These are phyloP conservation scores for Columba janthina DNA, from an alignment of 2,113 vertebrate species.

Conservation along the genomic window DNA sequence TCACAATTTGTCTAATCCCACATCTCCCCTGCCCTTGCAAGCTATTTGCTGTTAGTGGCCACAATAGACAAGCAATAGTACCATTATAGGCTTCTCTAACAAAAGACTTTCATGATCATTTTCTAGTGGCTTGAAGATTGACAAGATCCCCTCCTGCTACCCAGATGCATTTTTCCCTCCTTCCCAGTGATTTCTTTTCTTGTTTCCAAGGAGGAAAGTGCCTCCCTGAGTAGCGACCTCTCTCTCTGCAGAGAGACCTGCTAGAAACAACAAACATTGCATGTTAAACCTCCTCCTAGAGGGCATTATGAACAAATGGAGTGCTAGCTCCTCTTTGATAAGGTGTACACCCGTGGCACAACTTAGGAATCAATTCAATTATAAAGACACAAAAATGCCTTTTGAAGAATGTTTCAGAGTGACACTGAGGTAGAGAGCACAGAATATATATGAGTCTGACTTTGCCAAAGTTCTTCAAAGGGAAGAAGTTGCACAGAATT, in stretches of 20 bases:
- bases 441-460: conserved; percentile 3
- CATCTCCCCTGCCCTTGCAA: conserved; percentile 49
- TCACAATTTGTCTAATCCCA: conserved; percentile 71
- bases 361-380: conserved; percentile 78
- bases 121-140: conserved; percentile 78
- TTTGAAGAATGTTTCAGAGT: conserved; percentile 71
- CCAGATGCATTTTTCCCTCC: conserved; percentile 72
- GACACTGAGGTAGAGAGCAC: neutral
- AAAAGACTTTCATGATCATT: conserved; percentile 79
- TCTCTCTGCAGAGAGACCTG: conserved; percentile 70
- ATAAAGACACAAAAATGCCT: conserved; percentile 76
- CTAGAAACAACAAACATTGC: conserved; percentile 75
- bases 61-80: conserved; percentile 73
- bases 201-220: conserved; percentile 79
- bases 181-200: conserved; percentile 82
- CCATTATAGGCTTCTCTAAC: conserved; percentile 78
- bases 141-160: conserved; percentile 81
- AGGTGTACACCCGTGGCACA: conserved; percentile 64
- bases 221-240: conserved; percentile 75
- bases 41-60: conserved; percentile 69
- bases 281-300: conserved; percentile 70
- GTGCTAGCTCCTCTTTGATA: conserved; percentile 70
- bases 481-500: neutral
- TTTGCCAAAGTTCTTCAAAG: conserved; percentile 35
- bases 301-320: conserved; percentile 71